Percentiles rank a stretch among this genome's conserved stretches.
Conservation (phyloP, 1,140 invertebrate species). For the Druon quercuslanigerum region DNA sequence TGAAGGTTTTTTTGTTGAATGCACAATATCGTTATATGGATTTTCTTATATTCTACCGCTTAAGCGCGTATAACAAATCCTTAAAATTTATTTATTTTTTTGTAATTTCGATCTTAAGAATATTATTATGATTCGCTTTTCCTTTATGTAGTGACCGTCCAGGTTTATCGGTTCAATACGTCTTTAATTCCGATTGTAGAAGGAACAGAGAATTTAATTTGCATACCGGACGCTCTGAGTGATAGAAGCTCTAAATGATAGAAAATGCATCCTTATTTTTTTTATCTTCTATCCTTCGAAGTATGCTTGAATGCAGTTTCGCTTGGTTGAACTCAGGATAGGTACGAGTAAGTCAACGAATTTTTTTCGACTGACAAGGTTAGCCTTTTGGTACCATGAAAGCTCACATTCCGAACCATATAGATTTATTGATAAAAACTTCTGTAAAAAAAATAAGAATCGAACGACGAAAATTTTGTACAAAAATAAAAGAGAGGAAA, state of each 20-base stretch:
- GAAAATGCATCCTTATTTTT: constrained; percentile 39
- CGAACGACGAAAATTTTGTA: no score
- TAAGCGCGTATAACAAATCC: no score
- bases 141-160: background rate
- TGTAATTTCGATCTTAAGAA: background rate
- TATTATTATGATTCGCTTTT: constrained; percentile 9
- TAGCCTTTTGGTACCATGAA: background rate
- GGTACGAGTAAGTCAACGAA: constrained; percentile 6
- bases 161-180: constrained; percentile 6
- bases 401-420: background rate
- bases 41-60: no score
- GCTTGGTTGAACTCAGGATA: constrained; percentile 37
- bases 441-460: no score
- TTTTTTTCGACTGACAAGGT: constrained; percentile 5
- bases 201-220: constrained; percentile 39
- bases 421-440: background rate
- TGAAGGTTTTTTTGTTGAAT: no score
- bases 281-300: constrained; percentile 51
- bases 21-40: no score
- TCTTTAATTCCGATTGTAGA: constrained; percentile 13
- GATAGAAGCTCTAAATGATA: constrained; percentile 40
- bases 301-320: constrained; percentile 46
- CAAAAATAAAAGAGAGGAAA: no score
- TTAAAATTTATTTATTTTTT: no score
- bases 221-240: constrained; percentile 44